Evolutionary conservation across 30 jellyfish, hydroid and myxozoan species (phyloP).

Genomic region (Turritopsis dohrnii): DNA sequence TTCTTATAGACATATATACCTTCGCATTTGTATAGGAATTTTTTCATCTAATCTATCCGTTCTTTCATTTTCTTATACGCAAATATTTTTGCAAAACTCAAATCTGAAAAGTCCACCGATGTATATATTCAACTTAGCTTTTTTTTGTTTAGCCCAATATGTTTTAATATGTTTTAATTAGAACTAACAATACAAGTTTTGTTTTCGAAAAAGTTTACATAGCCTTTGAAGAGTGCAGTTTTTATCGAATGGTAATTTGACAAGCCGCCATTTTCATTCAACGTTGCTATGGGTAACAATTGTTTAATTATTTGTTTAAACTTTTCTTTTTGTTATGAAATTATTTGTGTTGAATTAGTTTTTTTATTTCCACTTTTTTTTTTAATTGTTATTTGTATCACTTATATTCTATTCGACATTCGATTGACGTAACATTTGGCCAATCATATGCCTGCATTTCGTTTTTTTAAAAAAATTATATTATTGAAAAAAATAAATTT

Average conservation of each 20-base stretch:
- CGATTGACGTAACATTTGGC: background rate
- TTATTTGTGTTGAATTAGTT: background rate
- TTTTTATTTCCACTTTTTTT: background rate
- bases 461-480: no score
- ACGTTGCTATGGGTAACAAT: background rate
- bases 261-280: background rate
- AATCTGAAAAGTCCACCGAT: background rate
- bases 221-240: background rate
- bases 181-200: background rate
- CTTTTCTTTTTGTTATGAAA: background rate
- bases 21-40: no score
- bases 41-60: no score
- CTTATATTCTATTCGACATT: background rate
- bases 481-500: no score
- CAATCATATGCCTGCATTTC: background rate
- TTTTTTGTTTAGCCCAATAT: background rate
- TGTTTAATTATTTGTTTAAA: background rate
- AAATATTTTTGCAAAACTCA: background rate
- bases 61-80: background rate
- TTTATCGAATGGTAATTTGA: background rate
- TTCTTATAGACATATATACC: no score
- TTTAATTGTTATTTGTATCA: background rate
- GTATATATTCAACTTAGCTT: no score
- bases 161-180: background rate
- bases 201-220: background rate